These are phyloP conservation scores for Acanthornis magna DNA, from an alignment of 2,797 vertebrate species.

Conservation along the genomic window DNA sequence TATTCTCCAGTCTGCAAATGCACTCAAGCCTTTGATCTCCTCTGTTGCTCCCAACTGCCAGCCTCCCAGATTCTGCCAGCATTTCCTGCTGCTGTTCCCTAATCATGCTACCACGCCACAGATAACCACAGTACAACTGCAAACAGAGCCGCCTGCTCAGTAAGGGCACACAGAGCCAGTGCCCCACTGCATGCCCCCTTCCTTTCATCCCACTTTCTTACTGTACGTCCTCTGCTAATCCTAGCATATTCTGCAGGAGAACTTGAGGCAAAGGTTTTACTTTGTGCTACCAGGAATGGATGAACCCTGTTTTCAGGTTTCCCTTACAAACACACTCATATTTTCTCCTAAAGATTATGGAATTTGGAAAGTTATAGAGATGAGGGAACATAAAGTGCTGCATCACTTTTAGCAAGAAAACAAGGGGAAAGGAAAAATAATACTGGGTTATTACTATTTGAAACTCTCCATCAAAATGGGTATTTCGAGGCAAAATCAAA, in stretches of 20 bases:
- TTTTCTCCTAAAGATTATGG: neutral
- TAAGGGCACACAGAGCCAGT: neutral
- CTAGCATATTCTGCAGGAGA: neutral
- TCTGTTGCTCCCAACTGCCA: neutral
- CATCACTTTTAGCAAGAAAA: neutral
- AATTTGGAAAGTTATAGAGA: neutral
- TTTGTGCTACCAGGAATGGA: neutral
- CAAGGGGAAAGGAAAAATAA: neutral
- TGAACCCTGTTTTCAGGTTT: neutral
- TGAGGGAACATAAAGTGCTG: neutral
- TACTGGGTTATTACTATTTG: neutral
- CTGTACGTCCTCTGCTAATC: neutral
- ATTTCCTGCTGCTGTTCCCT: constrained; percentile 6
- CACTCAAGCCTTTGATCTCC: constrained; percentile 40
- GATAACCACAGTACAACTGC: neutral
- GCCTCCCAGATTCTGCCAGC: neutral
- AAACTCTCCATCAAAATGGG: neutral
- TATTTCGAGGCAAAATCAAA: neutral
- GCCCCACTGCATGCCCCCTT: neutral
- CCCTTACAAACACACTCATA: neutral
- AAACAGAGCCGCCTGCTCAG: neutral
- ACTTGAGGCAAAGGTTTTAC: neutral
- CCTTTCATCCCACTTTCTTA: neutral
- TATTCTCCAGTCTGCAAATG: neutral
- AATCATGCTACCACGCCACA: fast-evolving